Base-by-base conservation (phyloP, 2,797 vertebrate genomes). In the Clarias platycephalus region DNA sequence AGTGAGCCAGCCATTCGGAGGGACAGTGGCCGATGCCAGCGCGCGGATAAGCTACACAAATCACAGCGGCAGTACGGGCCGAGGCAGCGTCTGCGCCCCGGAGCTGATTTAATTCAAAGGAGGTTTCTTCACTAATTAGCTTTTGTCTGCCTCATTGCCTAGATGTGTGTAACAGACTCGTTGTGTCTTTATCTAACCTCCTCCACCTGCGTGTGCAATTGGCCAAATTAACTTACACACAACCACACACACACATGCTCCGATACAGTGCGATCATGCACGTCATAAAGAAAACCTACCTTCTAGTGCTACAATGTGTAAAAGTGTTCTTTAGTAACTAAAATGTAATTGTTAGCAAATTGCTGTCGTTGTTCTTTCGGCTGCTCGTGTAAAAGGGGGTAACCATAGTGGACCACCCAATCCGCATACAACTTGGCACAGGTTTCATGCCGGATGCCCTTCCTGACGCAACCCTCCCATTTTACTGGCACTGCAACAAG, bases 41-140 rank as follows among this genome's bases (percentile, higher is more conserved):
- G 44, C 78, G 84, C 70, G 83, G 83, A 87, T 60, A 84, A 80
- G 64, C 79, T 76, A 84, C 86, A 88, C 86, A 86, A 86, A 86
- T 86, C 87, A 85, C 60, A 55, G 44, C 63, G 76, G 58, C 70
- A 83, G 72, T 82, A 74, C 40, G 78, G 58, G 78, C 85, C 81
- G 88, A 88, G 87, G 86, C 80, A 72, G 83, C 60, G 86, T 85
- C 87, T 85, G 88, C 40, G 22, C 40, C 49, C 86, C 83, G 81
- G 84, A 89, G 84, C 88, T 90, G 91, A 94, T 94, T 93, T 95
- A 94, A 95, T 95, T 94, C 93, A 93, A 92, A 94, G 90, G 91
- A 93, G 93, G 86, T 90, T 92, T 93, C 91, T 91, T 91, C 91
- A 91, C 92, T 95, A 95, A 95, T 95, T 94, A 94, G 93, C 93